Evolutionary conservation across 2,113 vertebrate species (phyloP).

Genomic region (Stercorarius parasiticus): DNA sequence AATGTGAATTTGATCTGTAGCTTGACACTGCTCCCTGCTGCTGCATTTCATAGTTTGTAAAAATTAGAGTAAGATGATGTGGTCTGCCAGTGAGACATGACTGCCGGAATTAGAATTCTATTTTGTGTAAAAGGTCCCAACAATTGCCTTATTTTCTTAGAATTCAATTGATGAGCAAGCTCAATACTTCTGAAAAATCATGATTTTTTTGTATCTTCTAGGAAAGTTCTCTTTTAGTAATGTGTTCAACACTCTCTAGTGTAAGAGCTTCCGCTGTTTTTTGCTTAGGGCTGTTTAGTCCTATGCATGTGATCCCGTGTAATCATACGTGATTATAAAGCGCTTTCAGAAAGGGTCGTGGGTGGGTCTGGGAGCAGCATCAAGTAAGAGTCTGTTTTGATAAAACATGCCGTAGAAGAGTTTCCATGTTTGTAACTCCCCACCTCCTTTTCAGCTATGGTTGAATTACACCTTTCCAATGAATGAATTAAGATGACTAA

Average conservation of each 20-base stretch:
- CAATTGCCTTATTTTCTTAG: not conserved
- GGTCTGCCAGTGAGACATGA: not conserved
- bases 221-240: not conserved
- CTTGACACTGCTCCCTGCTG: not conserved
- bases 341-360: not conserved
- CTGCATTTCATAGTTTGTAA: not conserved
- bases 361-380: not conserved
- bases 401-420: not conserved
- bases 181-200: not conserved
- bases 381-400: not conserved
- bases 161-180: not conserved
- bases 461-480: not conserved
- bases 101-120: not conserved
- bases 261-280: not conserved
- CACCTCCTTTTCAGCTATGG: accelerated
- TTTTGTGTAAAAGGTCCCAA: not conserved
- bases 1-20: not conserved
- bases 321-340: not conserved
- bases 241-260: not conserved
- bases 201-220: not conserved
- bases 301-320: not conserved
- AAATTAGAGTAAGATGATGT: not conserved
- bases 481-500: not conserved
- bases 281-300: not conserved
- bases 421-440: not conserved